Evolutionary conservation across 1,140 invertebrate genomes (phyloP).

Genomic region (Charaxes varanes): DNA sequence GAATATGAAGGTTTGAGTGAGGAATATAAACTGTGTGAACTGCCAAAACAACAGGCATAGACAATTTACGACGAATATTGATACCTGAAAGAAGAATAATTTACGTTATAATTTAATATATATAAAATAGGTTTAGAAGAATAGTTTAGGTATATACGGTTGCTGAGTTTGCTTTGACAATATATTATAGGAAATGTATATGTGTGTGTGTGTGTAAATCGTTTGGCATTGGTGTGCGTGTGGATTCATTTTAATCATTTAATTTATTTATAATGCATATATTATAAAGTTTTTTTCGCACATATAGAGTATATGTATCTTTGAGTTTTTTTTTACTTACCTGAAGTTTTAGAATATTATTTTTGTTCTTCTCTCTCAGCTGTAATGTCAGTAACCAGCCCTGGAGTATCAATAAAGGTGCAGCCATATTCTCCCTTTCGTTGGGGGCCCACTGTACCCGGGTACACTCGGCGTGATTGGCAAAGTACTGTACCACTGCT

Average conservation of each 20-base stretch:
- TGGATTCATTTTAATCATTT: conserved; percentile 2
- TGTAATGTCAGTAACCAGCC: conserved; percentile 65
- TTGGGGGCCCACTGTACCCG: conserved; percentile 91
- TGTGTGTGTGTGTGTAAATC: too few species aligned
- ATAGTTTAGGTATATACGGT: too few species aligned
- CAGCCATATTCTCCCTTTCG: conserved; percentile 87
- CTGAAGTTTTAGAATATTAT: conserved; percentile 33
- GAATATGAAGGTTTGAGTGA: conserved; percentile 80
- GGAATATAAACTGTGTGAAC: conserved; percentile 86
- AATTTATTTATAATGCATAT: background rate
- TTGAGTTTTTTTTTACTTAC: conserved; percentile 14
- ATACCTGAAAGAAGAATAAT: conserved; percentile 44
- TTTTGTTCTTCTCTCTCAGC: conserved; percentile 27
- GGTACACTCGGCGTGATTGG: conserved; percentile 86
- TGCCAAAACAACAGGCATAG: conserved; percentile 80
- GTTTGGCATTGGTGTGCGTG: too few species aligned
- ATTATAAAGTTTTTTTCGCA: background rate
- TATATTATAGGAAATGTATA: too few species aligned
- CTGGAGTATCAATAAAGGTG: conserved; percentile 78
- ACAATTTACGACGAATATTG: conserved; percentile 46
- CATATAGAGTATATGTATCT: background rate
- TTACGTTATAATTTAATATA: too few species aligned
- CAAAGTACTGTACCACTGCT: conserved; percentile 81
- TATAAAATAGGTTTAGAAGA: too few species aligned
- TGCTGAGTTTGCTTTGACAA: too few species aligned